These are phyloP conservation scores for Meiosimyza decipiens DNA, from an alignment of 2,888 invertebrate species.

Conservation along the genomic window DNA sequence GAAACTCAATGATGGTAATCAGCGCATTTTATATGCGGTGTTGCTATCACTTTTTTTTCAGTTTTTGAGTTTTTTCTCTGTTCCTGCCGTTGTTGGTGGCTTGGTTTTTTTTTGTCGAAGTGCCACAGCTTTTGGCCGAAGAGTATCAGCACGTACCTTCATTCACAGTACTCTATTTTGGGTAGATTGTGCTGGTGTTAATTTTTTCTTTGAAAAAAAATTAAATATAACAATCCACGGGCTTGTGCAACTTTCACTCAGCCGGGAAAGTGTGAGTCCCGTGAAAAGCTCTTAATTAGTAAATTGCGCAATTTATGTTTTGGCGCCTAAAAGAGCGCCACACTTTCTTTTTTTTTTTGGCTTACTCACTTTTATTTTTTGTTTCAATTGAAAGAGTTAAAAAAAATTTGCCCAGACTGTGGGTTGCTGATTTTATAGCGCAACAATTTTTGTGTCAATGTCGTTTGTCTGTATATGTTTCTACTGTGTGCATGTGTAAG, in stretches of 20 bases:
- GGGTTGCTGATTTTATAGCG: neutral
- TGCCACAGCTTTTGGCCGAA: neutral
- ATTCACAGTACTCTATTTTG: neutral
- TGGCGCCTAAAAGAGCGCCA: neutral
- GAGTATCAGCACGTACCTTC: neutral
- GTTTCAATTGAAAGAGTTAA: neutral
- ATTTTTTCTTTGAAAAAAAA: too few relatives aligned
- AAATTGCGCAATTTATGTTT: neutral
- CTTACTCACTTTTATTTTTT: neutral
- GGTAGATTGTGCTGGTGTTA: neutral
- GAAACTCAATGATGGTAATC: conserved; percentile 31
- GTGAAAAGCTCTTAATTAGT: conserved; percentile 2
- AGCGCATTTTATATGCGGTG: conserved; percentile 49
- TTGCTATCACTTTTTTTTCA: conserved; percentile 35
- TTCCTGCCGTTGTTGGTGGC: conserved; percentile 6
- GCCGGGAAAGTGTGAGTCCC: neutral
- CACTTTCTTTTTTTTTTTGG: neutral
- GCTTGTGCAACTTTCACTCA: neutral
- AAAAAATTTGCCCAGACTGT: neutral
- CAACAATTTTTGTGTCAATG: conserved; percentile 12
- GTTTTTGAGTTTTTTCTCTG: neutral
- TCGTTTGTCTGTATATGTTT: conserved; percentile 25
- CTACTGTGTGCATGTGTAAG: conserved; percentile 32
- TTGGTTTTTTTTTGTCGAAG: neutral
- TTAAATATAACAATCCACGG: too few relatives aligned